Evolutionary conservation across 2,113 vertebrate species (phyloP).

Genomic region (Lophura nycthemera): DNA sequence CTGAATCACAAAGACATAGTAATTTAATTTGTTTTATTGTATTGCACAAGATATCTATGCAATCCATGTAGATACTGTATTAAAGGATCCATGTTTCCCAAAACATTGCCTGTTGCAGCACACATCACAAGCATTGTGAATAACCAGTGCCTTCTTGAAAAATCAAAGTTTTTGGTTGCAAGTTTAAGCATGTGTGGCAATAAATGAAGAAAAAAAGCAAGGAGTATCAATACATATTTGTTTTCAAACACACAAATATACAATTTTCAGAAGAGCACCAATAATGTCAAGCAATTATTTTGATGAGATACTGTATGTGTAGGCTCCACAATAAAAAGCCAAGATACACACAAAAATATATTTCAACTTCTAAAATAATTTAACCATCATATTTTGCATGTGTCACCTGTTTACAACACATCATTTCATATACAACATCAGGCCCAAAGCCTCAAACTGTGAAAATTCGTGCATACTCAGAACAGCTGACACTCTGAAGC

Average conservation of each 20-base stretch:
- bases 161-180: constrained; percentile 59
- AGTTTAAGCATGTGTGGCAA: constrained; percentile 66
- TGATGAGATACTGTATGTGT: constrained; percentile 69
- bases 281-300: constrained; percentile 73
- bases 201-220: constrained; percentile 66
- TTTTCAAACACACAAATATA: constrained; percentile 72
- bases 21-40: constrained; percentile 78
- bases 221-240: constrained; percentile 64
- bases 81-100: constrained; percentile 70
- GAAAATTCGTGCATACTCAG: constrained; percentile 27
- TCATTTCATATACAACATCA: constrained; percentile 62
- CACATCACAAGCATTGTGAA: constrained; percentile 71
- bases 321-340: constrained; percentile 78
- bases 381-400: constrained; percentile 77
- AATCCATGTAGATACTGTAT: constrained; percentile 71
- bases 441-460: constrained; percentile 10
- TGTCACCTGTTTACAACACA: constrained; percentile 75
- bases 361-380: constrained; percentile 84
- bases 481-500: constrained; percentile 53
- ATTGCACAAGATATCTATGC: constrained; percentile 78
- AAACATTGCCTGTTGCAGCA: constrained; percentile 64
- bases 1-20: constrained; percentile 54
- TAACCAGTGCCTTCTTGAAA: constrained; percentile 74
- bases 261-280: constrained; percentile 74
- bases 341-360: constrained; percentile 81